A percentile compares a stretch with the other conserved stretches of the same genome.
These are phyloP conservation scores for Timema cristinae DNA, from an alignment of 2,888 invertebrate genomes.

Conservation along the genomic window DNA sequence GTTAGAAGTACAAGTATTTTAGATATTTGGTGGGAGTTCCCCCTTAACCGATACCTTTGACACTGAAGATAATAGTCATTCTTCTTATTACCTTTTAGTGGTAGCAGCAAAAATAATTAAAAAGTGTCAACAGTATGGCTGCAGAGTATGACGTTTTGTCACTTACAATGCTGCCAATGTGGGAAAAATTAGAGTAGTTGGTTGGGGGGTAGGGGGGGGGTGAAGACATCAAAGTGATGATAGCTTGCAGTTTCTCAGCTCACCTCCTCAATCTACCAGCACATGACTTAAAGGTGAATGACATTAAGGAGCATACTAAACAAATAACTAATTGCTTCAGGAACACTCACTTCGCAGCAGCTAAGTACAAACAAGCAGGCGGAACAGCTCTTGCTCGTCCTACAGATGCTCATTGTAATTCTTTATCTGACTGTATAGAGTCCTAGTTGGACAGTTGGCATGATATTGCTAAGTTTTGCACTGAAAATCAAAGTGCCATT, in stretches of 20 bases:
- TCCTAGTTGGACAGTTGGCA: conserved; percentile 19
- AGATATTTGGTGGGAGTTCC: too few relatives aligned
- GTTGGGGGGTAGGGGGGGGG: too few relatives aligned
- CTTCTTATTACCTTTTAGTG: too few relatives aligned
- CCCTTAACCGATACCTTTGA: too few relatives aligned
- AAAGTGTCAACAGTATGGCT: too few relatives aligned
- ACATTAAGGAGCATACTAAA: conserved; percentile 14
- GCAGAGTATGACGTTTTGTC: too few relatives aligned
- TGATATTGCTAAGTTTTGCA: conserved; percentile 7
- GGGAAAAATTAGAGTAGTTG: too few relatives aligned
- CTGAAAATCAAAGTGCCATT: conserved; percentile 7
- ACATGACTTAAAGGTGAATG: conserved; percentile 8
- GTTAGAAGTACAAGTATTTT: too few relatives aligned
- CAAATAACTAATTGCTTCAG: conserved; percentile 14
- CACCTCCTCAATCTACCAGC: conserved; percentile 12
- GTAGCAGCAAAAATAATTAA: too few relatives aligned
- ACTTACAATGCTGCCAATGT: too few relatives aligned
- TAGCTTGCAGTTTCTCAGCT: conserved; percentile 6
- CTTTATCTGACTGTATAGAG: background rate
- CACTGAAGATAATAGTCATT: too few relatives aligned
- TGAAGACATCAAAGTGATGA: background rate
- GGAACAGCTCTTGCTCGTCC: conserved; percentile 17
- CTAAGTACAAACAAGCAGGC: conserved; percentile 13
- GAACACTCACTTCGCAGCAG: conserved; percentile 18
- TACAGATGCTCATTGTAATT: background rate